Evolutionary conservation across 92 coral and sea anemone species (phyloP).

Genomic region (Plumapathes pennacea): DNA sequence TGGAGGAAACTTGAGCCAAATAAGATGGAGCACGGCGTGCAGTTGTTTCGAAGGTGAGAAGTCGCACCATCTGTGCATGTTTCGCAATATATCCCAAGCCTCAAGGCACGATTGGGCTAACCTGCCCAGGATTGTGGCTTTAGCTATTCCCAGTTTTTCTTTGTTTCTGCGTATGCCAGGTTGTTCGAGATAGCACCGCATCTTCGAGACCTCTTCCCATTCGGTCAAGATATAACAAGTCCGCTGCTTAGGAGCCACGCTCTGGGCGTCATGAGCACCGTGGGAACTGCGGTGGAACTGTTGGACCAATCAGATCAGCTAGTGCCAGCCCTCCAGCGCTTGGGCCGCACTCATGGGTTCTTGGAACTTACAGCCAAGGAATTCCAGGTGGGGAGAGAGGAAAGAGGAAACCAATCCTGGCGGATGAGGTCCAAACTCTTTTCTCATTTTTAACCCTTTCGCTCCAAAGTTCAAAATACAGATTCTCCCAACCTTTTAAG

Average conservation of each 20-base stretch:
- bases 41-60: slow-evolving; percentile 42
- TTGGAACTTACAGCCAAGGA: slow-evolving; percentile 47
- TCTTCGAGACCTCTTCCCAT: slow-evolving; percentile 42
- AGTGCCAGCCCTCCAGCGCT: slow-evolving; percentile 23
- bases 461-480: no score
- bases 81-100: no score
- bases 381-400: slow-evolving; percentile 47
- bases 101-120: no score
- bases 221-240: slow-evolving; percentile 28
- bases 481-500: no score
- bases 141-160: no score
- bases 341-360: slow-evolving; percentile 36
- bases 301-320: slow-evolving; percentile 36
- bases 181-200: slow-evolving; percentile 56
- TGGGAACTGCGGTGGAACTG: slow-evolving; percentile 42
- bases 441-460: no score
- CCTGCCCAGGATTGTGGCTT: no score
- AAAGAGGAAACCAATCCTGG: no score
- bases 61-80: no score
- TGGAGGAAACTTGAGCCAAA: slow-evolving; percentile 39
- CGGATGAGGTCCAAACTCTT: no score
- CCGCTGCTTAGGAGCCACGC: slow-evolving; percentile 41
- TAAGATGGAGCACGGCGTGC: slow-evolving; percentile 44
- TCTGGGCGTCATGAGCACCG: slow-evolving; percentile 59
- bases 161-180: no score